These are phyloP conservation scores for Drosophila ercepeae DNA, from an alignment of 1,140 invertebrate species.

Conservation along the genomic window DNA sequence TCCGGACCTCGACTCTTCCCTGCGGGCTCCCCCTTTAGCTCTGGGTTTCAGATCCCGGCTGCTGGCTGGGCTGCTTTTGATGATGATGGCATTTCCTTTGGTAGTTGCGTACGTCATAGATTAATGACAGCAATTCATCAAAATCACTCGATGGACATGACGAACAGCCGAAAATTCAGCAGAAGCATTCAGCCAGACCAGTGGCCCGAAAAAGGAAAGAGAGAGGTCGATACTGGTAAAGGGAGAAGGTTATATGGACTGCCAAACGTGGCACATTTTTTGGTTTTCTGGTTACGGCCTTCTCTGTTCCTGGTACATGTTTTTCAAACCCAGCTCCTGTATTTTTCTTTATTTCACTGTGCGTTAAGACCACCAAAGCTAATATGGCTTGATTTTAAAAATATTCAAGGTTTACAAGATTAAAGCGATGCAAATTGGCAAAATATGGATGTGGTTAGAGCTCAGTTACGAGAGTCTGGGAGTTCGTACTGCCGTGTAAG, in stretches of 20 bases:
- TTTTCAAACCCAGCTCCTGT: constrained; percentile 17
- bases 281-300: constrained; percentile 21
- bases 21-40: constrained; percentile 48
- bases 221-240: not conserved
- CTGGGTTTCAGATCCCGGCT: constrained; percentile 38
- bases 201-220: constrained; percentile 7
- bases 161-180: constrained; percentile 77
- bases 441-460: no score
- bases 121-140: constrained; percentile 84
- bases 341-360: constrained; percentile 12
- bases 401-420: not conserved
- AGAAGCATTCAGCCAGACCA: constrained; percentile 52
- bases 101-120: constrained; percentile 84
- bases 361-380: constrained; percentile 10
- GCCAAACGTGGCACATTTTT: constrained; percentile 36
- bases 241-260: constrained; percentile 1
- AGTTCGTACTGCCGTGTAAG: no score
- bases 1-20: constrained; percentile 35
- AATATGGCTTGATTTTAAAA: not conserved
- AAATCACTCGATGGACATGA: constrained; percentile 84
- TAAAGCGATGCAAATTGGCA: not conserved
- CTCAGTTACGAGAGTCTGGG: no score
- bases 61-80: constrained; percentile 72
- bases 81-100: constrained; percentile 83
- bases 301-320: constrained; percentile 9